Percentiles rank a stretch among this genome's conserved stretches.
Evolutionary conservation across 1,140 invertebrate genomes (phyloP).

Genomic region (Aphelenchoides besseyi): DNA sequence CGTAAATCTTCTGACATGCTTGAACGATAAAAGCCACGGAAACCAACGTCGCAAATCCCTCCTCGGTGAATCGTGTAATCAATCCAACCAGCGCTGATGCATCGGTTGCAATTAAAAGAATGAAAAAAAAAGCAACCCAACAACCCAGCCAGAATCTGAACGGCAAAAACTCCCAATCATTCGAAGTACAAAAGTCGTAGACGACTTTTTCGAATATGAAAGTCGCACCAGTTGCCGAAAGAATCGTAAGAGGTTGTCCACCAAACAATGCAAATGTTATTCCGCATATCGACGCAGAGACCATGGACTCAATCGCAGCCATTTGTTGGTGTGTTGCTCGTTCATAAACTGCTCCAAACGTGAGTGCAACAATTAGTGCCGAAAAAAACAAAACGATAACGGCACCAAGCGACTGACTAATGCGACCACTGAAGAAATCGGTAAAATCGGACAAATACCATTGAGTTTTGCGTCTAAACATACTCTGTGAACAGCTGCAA

Average conservation of each 20-base stretch:
- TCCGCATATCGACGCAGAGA: conserved; percentile 64
- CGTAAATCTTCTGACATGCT: conserved; percentile 48
- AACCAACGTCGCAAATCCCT: conserved; percentile 65
- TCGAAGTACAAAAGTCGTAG: conserved; percentile 61
- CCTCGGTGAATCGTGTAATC: conserved; percentile 56
- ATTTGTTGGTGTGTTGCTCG: conserved; percentile 62
- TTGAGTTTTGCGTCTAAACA: conserved; percentile 41
- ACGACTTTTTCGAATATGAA: conserved; percentile 65
- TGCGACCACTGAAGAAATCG: conserved; percentile 60
- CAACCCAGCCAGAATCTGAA: conserved; percentile 65
- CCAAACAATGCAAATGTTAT: conserved; percentile 64
- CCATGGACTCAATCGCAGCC: conserved; percentile 64
- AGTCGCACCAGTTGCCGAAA: conserved; percentile 65
- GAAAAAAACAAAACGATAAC: conserved; percentile 64
- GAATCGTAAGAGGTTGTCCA: conserved; percentile 66
- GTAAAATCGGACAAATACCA: conserved; percentile 64
- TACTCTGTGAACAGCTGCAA: conserved; percentile 14
- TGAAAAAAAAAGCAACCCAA: conserved; percentile 63
- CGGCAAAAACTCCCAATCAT: conserved; percentile 63
- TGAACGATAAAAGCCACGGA: conserved; percentile 65
- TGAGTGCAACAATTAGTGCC: conserved; percentile 64
- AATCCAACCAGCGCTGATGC: conserved; percentile 57
- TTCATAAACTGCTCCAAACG: conserved; percentile 64
- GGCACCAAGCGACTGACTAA: conserved; percentile 49
- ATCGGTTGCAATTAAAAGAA: conserved; percentile 64